Conservation (phyloP, 2,113 vertebrate genomes). For the Spea bombifrons region DNA sequence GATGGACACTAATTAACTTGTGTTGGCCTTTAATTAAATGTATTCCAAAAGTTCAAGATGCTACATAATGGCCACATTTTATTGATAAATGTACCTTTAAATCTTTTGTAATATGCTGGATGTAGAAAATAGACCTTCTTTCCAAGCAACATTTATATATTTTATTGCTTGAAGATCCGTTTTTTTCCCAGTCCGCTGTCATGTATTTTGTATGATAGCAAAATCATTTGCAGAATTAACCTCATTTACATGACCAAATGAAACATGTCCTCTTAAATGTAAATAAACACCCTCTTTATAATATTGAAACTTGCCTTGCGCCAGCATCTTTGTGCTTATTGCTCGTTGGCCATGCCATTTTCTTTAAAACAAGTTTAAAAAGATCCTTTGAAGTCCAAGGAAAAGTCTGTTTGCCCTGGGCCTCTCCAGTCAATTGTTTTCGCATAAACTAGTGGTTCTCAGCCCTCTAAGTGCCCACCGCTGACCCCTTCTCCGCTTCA, state of each 20-base stretch:
- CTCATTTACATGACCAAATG: neutral
- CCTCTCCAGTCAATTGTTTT: constrained; percentile 16
- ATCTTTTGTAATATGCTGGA: no score
- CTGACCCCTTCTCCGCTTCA: constrained; percentile 45
- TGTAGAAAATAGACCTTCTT: no score
- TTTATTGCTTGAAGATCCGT: no score
- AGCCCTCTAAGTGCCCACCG: constrained; percentile 11
- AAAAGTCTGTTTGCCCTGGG: constrained; percentile 39
- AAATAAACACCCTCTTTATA: neutral
- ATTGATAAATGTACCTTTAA: no score
- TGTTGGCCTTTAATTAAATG: no score
- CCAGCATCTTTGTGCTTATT: neutral
- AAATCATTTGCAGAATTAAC: no score
- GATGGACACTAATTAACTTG: no score
- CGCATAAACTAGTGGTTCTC: constrained; percentile 19
- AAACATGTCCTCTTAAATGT: neutral
- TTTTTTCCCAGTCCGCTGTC: no score
- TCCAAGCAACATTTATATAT: no score
- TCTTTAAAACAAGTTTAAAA: neutral
- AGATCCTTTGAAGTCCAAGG: constrained; percentile 43
- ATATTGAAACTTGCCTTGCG: neutral
- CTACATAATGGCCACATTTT: no score
- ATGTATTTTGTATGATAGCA: no score
- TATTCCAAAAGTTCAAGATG: no score
- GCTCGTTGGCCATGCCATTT: neutral